Conservation (phyloP, 1,140 invertebrate genomes). For the Metopolophium dirhodum region DNA sequence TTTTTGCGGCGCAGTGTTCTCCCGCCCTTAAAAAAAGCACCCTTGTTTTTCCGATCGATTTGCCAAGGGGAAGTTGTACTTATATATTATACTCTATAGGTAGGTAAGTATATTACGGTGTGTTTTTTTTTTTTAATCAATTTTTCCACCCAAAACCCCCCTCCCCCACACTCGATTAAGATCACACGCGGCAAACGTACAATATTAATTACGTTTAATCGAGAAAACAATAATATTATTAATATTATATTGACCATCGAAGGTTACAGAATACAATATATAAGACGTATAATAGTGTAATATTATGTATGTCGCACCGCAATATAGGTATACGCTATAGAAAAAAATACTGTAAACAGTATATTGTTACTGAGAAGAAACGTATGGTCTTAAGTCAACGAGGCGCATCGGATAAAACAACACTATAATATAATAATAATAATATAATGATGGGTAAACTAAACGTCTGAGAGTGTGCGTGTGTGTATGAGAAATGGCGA, state of each 20-base stretch:
- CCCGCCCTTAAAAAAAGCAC: background rate
- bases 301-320: too few species aligned
- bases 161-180: background rate
- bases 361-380: background rate
- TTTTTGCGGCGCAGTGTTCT: background rate
- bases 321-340: background rate
- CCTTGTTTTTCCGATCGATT: constrained; percentile 36
- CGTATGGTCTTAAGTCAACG: background rate
- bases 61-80: background rate
- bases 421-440: background rate
- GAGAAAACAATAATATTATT: background rate
- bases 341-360: background rate
- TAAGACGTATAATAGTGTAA: too few species aligned
- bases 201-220: background rate
- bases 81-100: too few species aligned
- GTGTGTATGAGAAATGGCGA: background rate
- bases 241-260: background rate
- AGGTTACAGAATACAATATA: too few species aligned
- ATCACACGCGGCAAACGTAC: background rate
- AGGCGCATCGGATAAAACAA: background rate
- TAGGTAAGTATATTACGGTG: background rate
- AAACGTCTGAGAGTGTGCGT: background rate
- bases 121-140: background rate
- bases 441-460: too few species aligned
- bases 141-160: background rate